phyloP scores from a whole-genome alignment of 2,797 vertebrate species.

The Macropodus opercularis region DNA sequence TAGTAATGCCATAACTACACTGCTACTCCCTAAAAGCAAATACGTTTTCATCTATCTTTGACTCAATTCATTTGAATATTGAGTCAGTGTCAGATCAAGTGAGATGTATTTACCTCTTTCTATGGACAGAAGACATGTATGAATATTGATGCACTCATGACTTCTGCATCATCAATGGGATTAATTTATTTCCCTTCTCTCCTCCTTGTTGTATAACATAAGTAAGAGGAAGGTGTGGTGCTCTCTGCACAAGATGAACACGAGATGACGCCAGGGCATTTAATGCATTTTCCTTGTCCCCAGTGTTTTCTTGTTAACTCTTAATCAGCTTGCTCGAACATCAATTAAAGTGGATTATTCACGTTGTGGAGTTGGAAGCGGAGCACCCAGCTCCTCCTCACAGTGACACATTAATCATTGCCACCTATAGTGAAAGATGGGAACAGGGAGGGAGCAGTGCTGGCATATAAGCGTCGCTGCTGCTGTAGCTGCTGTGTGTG shows the following conservation, averaged over 20 bases:
- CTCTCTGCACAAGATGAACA: constrained; percentile 26
- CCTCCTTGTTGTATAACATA: constrained; percentile 33
- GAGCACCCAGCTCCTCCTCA: constrained; percentile 48
- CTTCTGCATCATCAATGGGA: constrained; percentile 60
- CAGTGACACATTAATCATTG: constrained; percentile 54
- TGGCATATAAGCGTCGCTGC: constrained; percentile 28
- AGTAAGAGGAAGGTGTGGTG: constrained; percentile 30
- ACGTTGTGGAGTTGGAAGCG: constrained; percentile 49
- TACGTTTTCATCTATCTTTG: constrained; percentile 22
- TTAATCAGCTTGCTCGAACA: constrained; percentile 58
- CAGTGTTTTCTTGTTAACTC: constrained; percentile 58
- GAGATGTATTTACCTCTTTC: constrained; percentile 57
- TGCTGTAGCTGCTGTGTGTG: constrained; percentile 25
- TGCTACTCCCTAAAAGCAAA: constrained; percentile 14
- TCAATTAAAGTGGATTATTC: constrained; percentile 73
- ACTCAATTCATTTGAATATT: constrained; percentile 40
- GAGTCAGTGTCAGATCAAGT: constrained; percentile 50
- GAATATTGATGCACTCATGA: constrained; percentile 65
- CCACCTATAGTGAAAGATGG: constrained; percentile 25
- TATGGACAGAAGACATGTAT: constrained; percentile 59
- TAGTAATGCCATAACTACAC: constrained; percentile 3
- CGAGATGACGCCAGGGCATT: constrained; percentile 5
- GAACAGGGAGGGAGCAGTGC: constrained; percentile 3
- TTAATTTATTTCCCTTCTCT: background rate
- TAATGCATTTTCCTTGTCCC: constrained; percentile 58